Percentiles rank a stretch among this genome's conserved stretches.
phyloP scores from a whole-genome alignment of 1,140 invertebrate species.

The Propsilocerus akamusi region DNA sequence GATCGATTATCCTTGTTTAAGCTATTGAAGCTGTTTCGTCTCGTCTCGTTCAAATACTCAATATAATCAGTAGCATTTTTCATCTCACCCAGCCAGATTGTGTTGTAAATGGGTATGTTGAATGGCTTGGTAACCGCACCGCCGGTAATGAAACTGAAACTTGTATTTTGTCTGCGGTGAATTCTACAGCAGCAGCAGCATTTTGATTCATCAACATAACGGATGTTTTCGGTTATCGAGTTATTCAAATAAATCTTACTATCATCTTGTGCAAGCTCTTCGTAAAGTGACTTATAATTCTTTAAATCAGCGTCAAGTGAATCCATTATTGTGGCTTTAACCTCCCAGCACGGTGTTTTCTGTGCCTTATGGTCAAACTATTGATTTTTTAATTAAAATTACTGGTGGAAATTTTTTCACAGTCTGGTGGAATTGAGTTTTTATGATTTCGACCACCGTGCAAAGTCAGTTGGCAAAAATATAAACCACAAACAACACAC shows the following conservation, averaged over 20 bases:
- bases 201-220: not conserved
- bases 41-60: not conserved
- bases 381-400: too few species aligned
- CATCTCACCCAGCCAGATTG: not conserved
- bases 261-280: not conserved
- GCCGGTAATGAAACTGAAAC: not conserved
- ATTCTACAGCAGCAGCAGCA: not conserved
- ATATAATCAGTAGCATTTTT: conserved; percentile 1
- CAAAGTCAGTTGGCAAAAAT: too few species aligned
- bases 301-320: not conserved
- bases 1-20: conserved; percentile 1
- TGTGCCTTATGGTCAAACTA: too few species aligned
- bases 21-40: not conserved
- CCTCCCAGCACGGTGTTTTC: too few species aligned
- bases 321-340: not conserved
- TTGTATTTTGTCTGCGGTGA: not conserved
- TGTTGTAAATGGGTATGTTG: not conserved
- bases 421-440: too few species aligned
- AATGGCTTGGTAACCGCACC: not conserved
- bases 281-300: not conserved
- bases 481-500: too few species aligned
- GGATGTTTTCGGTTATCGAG: not conserved
- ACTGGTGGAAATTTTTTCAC: too few species aligned
- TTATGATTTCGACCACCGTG: too few species aligned
- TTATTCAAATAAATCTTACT: not conserved